Conservation (phyloP, 2,113 vertebrate species). For the Ceyx margarethae region DNA sequence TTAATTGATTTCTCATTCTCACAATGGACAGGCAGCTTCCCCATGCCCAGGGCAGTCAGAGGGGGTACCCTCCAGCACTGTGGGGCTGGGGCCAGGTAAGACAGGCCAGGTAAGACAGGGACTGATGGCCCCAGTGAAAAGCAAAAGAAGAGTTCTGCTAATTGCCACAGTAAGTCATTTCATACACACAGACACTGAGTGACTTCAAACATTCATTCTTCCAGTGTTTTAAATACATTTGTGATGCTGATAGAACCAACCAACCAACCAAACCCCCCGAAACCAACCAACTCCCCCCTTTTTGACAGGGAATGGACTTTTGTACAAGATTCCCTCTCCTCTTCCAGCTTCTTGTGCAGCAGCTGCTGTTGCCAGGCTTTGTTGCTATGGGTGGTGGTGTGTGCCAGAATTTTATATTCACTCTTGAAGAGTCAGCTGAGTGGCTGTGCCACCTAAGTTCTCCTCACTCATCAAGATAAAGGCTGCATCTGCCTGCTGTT, state of each 20-base stretch:
- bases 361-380: slow-evolving; percentile 55
- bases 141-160: neutral
- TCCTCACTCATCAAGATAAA: neutral
- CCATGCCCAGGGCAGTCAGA: neutral
- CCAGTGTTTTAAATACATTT: neutral
- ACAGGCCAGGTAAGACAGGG: neutral
- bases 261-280: too few relatives aligned
- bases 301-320: neutral
- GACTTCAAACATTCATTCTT: neutral
- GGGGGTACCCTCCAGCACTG: neutral
- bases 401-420: slow-evolving; percentile 42
- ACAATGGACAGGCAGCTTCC: neutral
- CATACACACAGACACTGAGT: neutral
- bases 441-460: slow-evolving; percentile 21
- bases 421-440: slow-evolving; percentile 39
- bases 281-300: too few relatives aligned
- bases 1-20: neutral
- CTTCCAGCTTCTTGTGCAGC: neutral
- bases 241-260: neutral
- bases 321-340: neutral
- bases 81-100: neutral
- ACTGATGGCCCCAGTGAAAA: neutral
- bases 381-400: slow-evolving; percentile 49
- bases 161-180: neutral
- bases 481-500: neutral